Base-by-base conservation (phyloP, 2,797 vertebrate genomes). In the Gallinago stenura region DNA sequence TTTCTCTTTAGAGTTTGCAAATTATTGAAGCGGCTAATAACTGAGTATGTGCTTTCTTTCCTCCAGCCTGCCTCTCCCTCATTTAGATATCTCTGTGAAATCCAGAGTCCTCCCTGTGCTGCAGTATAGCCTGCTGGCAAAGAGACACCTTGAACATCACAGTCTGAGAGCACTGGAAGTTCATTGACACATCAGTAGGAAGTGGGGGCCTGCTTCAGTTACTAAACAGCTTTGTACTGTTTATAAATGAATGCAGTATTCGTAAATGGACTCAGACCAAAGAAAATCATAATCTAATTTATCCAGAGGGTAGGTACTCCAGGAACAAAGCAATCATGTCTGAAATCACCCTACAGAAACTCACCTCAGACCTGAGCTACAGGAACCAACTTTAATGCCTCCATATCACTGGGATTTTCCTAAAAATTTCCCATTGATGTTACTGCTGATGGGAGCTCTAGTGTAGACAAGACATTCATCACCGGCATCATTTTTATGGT, bases 211-310 rank as follows among this genome's bases (percentile, higher is more conserved):
- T 81, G 22, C 35, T 26, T 65, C 72, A 39, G n/a, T 88, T 90
- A 75, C 75, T 82, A 81, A 80, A 94, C 16, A 89, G 28, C 18
- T 84, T 95, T 50, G 35, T 88, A 81, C 4, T 39, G 10, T 53
- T 88, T 53, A 19, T 46, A 89, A 70, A 77, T 86, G 43, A 95
- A 79, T 18, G 11, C 7, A 65, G 71, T 26, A 51, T 18, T 93
- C 17, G 35, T 58, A 85, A 86, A 80, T 64, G n/a, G 61, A 70
- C 54, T 71, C 7, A 1, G 48, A 81, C 15, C 31, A 69, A 87
- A 92, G 48, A 88, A 95, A 93, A 89, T 51, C 2, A 65, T 60
- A 87, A 82, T 58, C 61, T 87, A 50, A 50, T 87, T 92, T 89
- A 85, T 87, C 22, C 56, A 87, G 69, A 81, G 31, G 15, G 24